Evolutionary conservation across 1,140 invertebrate genomes (phyloP).

Genomic region (Drosophila teissieri): DNA sequence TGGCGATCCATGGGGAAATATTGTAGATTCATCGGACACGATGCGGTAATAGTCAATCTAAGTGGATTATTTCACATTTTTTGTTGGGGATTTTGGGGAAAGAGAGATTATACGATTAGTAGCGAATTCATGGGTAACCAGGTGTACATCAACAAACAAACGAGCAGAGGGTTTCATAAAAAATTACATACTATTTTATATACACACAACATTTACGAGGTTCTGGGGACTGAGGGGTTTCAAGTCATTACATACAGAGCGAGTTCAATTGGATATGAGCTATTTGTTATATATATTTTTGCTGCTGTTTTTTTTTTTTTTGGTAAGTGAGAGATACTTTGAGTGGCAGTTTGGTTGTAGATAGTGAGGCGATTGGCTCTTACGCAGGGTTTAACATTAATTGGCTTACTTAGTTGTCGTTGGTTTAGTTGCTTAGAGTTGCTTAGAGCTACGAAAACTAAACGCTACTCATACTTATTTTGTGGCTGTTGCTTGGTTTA

Average conservation of each 20-base stretch:
- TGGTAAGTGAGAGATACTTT: slow-evolving; percentile 73
- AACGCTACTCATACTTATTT: slow-evolving; percentile 66
- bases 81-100: slow-evolving; percentile 10
- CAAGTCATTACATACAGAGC: slow-evolving; percentile 71
- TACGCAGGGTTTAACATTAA: slow-evolving; percentile 53
- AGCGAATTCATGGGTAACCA: slow-evolving; percentile 10
- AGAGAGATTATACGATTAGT: slow-evolving; percentile 56
- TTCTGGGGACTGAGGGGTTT: slow-evolving; percentile 14
- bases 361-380: slow-evolving; percentile 73
- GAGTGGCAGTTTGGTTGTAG: slow-evolving; percentile 70
- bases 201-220: slow-evolving; percentile 53
- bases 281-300: slow-evolving; percentile 59
- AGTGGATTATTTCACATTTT: slow-evolving; percentile 21
- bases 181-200: slow-evolving; percentile 46
- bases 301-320: slow-evolving; percentile 47
- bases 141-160: slow-evolving; percentile 55
- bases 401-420: slow-evolving; percentile 45
- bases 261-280: slow-evolving; percentile 83
- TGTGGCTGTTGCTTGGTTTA: slow-evolving; percentile 6
- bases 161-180: slow-evolving; percentile 46
- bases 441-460: slow-evolving; percentile 52
- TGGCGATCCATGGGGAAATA: slow-evolving; percentile 99
- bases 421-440: slow-evolving; percentile 29
- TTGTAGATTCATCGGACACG: slow-evolving; percentile 98
- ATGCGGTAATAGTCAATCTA: slow-evolving; percentile 98